Conservation (phyloP, 2,888 invertebrate genomes). For the Norana najaformis region DNA sequence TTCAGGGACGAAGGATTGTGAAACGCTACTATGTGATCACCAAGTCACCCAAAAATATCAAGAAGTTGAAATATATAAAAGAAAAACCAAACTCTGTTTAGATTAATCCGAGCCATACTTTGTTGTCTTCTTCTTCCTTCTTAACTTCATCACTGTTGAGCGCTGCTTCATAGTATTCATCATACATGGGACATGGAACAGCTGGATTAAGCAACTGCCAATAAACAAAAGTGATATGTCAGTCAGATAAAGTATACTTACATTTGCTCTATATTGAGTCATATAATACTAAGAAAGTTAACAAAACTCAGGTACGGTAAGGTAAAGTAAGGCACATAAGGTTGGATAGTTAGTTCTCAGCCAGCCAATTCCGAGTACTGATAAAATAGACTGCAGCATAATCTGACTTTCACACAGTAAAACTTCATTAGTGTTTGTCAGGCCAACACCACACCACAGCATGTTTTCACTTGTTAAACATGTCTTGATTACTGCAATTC, state of each 20-base stretch:
- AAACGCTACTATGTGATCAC: neutral
- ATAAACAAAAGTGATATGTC: neutral
- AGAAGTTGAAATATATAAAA: neutral
- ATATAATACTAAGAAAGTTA: neutral
- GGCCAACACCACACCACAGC: no score
- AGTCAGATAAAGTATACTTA: neutral
- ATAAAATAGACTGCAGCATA: no score
- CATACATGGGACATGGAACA: slow-evolving; percentile 29
- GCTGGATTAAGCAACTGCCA: slow-evolving; percentile 33
- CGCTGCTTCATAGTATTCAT: neutral
- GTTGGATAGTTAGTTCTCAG: neutral
- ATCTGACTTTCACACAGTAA: no score
- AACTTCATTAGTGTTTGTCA: no score
- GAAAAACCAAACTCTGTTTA: neutral
- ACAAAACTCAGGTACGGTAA: neutral
- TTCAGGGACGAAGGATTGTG: no score
- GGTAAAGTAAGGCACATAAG: neutral
- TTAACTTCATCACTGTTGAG: slow-evolving; percentile 30
- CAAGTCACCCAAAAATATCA: neutral
- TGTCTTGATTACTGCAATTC: no score
- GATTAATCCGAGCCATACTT: neutral
- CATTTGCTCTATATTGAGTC: neutral
- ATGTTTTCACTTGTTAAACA: no score
- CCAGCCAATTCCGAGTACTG: no score
- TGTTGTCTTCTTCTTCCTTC: slow-evolving; percentile 25